phyloP scores from a whole-genome alignment of 2,113 vertebrate genomes.

The Eira barbara region DNA sequence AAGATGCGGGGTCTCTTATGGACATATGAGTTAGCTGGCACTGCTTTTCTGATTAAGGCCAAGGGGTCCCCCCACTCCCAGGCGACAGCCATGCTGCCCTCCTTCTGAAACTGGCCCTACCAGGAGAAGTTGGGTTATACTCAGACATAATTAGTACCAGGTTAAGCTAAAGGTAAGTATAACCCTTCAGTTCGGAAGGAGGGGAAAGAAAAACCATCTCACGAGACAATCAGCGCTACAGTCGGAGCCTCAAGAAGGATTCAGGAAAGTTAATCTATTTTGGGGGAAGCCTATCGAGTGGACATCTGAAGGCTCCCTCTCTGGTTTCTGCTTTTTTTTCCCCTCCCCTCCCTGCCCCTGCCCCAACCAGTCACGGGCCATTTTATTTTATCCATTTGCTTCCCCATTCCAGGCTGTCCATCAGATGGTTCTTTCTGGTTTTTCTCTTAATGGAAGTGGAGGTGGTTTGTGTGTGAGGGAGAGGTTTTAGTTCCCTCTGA shows the following conservation, averaged over 20 bases:
- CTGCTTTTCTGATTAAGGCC: not conserved
- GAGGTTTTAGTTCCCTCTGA: not conserved
- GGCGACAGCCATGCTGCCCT: not conserved
- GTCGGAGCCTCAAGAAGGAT: not conserved
- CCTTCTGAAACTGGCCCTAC: not conserved
- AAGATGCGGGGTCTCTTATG: not conserved
- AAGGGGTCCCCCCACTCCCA: not conserved
- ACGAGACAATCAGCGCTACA: not conserved
- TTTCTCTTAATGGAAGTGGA: not conserved
- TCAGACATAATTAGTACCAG: not conserved
- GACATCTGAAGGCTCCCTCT: not conserved
- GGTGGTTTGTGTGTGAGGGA: not conserved
- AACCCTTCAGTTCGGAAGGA: not conserved
- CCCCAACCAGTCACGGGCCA: not conserved
- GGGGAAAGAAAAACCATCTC: not conserved
- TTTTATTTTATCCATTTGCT: not conserved
- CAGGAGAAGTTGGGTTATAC: not conserved
- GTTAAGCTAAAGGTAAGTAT: not conserved
- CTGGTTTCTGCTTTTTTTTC: not conserved
- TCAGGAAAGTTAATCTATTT: not conserved
- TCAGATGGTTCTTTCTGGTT: not conserved
- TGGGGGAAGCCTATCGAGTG: not conserved
- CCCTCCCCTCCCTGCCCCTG: accelerated
- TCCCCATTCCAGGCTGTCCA: not conserved
- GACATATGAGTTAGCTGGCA: not conserved